These are phyloP conservation scores for Erebia aethiops DNA, from an alignment of 2,888 invertebrate genomes.

Conservation along the genomic window DNA sequence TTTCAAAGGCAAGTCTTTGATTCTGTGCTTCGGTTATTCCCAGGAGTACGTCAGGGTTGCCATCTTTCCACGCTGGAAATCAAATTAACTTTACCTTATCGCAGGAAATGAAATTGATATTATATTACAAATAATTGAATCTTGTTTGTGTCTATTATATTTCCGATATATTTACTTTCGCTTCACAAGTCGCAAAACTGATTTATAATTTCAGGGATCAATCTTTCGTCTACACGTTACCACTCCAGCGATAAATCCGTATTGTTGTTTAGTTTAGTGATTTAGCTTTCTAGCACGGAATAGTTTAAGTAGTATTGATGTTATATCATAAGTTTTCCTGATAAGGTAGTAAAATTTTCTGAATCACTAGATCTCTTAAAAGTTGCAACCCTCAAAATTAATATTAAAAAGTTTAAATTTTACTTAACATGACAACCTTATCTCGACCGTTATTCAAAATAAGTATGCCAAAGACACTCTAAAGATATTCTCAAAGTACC, in stretches of 20 bases:
- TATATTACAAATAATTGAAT: background rate
- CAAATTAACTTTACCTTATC: slow-evolving; percentile 9
- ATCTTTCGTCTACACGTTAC: background rate
- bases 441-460: slow-evolving; percentile 43
- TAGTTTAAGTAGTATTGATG: background rate
- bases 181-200: background rate
- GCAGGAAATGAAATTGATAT: background rate
- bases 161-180: background rate
- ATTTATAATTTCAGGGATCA: background rate
- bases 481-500: slow-evolving; percentile 50
- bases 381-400: too few species aligned
- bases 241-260: too few species aligned
- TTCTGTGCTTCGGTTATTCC: slow-evolving; percentile 32
- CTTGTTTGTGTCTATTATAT: background rate
- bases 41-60: slow-evolving; percentile 36
- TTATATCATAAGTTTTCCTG: too few species aligned
- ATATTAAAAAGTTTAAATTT: background rate
- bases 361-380: too few species aligned
- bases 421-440: slow-evolving; percentile 34
- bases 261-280: background rate
- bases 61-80: slow-evolving; percentile 10
- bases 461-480: slow-evolving; percentile 67
- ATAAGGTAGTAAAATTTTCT: too few species aligned
- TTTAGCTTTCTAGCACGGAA: background rate
- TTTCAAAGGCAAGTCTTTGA: slow-evolving; percentile 40